A percentile compares a stretch with the other conserved stretches of the same genome.
phyloP scores from a whole-genome alignment of 2,888 invertebrate species.

The Drosophila fulvimacula region DNA sequence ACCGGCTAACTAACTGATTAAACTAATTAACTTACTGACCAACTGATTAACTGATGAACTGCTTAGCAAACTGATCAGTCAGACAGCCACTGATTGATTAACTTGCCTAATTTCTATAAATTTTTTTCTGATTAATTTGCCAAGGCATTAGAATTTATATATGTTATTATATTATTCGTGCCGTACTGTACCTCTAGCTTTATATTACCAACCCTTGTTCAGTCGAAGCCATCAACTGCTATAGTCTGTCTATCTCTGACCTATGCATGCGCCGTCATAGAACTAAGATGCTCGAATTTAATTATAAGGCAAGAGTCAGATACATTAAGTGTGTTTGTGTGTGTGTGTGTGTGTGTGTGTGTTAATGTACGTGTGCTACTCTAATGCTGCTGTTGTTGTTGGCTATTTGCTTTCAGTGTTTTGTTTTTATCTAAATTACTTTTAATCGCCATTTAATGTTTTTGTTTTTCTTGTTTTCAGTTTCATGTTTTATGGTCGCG shows the following conservation, averaged over 20 bases:
- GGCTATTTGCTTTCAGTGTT: conserved; percentile 65
- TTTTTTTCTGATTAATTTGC: neutral
- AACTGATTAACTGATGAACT: neutral
- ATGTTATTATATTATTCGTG: neutral
- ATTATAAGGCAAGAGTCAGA: conserved; percentile 10
- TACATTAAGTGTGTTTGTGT: conserved; percentile 5
- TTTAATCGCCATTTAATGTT: conserved; percentile 81
- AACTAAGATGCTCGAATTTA: conserved; percentile 12
- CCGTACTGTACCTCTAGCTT: neutral
- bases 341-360: conserved; percentile 4
- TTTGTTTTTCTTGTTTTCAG: conserved; percentile 76
- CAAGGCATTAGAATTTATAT: neutral
- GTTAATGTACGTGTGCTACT: conserved; percentile 14
- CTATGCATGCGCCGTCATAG: conserved; percentile 3
- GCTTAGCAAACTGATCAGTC: neutral
- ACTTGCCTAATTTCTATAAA: neutral
- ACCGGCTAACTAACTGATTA: neutral
- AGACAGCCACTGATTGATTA: neutral
- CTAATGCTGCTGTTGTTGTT: conserved; percentile 35
- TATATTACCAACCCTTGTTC: neutral
- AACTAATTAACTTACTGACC: neutral
- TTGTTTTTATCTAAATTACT: conserved; percentile 76
- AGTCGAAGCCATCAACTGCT: neutral
- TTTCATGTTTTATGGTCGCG: conserved; percentile 69
- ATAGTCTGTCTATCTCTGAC: neutral